Base-by-base conservation (phyloP, 2,113 vertebrate genomes). In the Hydropotes inermis region DNA sequence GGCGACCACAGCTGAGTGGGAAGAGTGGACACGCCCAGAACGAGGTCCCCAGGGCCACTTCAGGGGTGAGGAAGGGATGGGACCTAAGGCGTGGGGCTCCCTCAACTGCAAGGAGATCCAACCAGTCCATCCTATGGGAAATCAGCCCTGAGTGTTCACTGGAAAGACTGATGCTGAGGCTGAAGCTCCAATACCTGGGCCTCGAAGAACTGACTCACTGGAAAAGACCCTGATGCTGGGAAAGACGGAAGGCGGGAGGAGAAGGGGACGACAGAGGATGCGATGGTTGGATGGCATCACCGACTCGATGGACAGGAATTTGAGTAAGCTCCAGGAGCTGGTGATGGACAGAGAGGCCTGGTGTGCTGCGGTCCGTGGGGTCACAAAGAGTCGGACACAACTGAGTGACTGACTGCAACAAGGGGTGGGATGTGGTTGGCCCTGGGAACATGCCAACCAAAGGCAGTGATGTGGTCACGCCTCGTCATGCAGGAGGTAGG, bases 341-440 rank as follows among this genome's bases (percentile, higher is more conserved):
- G 70, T 7, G 36, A 43, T 7, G 36, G 70, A 14, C 70, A 43
- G 36, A 21, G 70, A 74, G 36, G 6, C 36, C 36, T 43, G 36
- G 70, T 0, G 3, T 14, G 70, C 70, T 25, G 5, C 5, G 0
- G 70, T 3, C 12, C 36, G 3, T 2, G 23, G 23, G 57, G 57
- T 58, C 57, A 27, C 57, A 58, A 25, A 57, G 36, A 39, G 36
- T 14, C 12, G 23, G 21, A 25, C 70, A 27, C 11, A 0, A 14
- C 21, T 43, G 36, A 76, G 70, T 0, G 36, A 7, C 70, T 76
- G 12, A 14, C 47, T 50, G 25, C 57, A 23, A 21, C n/a, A 54
- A 43, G 50, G n/a, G 21, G 36, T 12, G 60, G 0, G 6, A 57
- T 50, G 3, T 33, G 33, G 60, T 27, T 10, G 33, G 39, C 36